A percentile compares a stretch with the other conserved stretches of the same genome.
phyloP scores from a whole-genome alignment of 1,140 invertebrate genomes.

The Bombus turneri region DNA sequence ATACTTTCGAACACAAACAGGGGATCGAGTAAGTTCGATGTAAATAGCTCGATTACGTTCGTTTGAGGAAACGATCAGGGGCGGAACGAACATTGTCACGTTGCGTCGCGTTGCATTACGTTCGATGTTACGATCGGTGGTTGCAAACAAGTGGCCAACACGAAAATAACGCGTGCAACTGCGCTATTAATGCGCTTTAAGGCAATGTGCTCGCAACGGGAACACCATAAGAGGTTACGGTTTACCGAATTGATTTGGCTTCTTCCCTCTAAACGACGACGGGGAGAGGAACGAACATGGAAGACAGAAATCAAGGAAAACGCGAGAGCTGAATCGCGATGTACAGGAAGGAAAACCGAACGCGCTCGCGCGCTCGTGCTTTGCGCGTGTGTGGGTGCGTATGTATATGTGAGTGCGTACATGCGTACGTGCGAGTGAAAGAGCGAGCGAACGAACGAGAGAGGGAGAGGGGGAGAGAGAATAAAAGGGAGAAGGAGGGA shows the following conservation, averaged over 20 bases:
- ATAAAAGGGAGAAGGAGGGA: not conserved
- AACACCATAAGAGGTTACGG: slow-evolving; percentile 31
- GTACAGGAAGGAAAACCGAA: too few species aligned
- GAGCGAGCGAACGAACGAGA: not conserved
- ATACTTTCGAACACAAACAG: not conserved
- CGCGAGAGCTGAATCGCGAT: not conserved
- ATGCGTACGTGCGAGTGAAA: too few species aligned
- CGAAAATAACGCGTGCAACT: slow-evolving; percentile 41
- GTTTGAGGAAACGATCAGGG: not conserved
- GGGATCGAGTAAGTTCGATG: not conserved
- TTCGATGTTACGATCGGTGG: not conserved
- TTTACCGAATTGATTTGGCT: not conserved
- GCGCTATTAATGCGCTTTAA: slow-evolving; percentile 27
- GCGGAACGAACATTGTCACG: not conserved
- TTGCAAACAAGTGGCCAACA: slow-evolving; percentile 42
- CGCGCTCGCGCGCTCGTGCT: too few species aligned
- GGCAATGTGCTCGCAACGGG: not conserved
- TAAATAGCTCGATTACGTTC: not conserved
- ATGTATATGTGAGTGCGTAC: too few species aligned
- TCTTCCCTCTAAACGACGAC: slow-evolving; percentile 2
- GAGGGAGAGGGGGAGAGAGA: not conserved
- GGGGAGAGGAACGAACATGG: not conserved
- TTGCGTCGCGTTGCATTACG: not conserved
- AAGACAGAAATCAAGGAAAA: not conserved
- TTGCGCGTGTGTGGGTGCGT: too few species aligned